Evolutionary conservation across 2,113 vertebrate species (phyloP).

Genomic region (Vulpes ferrilata): DNA sequence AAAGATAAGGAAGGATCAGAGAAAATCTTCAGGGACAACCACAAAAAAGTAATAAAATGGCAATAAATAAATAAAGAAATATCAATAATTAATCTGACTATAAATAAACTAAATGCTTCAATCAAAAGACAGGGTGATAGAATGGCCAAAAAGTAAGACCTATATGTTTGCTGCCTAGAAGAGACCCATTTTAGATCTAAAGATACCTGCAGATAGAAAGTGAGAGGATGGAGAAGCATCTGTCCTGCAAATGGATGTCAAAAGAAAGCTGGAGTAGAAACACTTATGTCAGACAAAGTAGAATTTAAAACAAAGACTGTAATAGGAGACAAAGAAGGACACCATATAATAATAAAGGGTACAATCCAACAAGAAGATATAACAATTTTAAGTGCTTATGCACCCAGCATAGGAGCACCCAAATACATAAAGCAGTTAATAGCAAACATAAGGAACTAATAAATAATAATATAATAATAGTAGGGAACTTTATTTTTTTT

Average conservation of each 20-base stretch:
- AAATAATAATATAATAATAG: neutral
- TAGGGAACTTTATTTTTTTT: neutral
- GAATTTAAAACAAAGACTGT: neutral
- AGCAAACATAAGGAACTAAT: neutral
- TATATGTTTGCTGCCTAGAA: neutral
- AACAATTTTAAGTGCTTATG: neutral
- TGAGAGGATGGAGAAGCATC: neutral
- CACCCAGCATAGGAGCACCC: neutral
- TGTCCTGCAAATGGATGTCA: neutral
- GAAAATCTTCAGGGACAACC: neutral
- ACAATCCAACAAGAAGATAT: neutral
- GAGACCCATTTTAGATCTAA: neutral
- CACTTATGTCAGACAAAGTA: neutral
- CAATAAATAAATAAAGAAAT: neutral
- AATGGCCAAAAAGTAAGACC: neutral
- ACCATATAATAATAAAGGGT: neutral
- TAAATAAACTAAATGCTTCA: neutral
- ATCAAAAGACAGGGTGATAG: neutral
- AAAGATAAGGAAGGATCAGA: neutral
- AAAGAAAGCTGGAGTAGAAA: neutral
- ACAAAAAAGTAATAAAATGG: neutral
- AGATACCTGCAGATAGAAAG: neutral
- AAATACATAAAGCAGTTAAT: neutral
- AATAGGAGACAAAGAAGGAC: neutral
- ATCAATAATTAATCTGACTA: neutral